phyloP scores from a whole-genome alignment of 1,140 invertebrate species.

The Scylla paramamosain region DNA sequence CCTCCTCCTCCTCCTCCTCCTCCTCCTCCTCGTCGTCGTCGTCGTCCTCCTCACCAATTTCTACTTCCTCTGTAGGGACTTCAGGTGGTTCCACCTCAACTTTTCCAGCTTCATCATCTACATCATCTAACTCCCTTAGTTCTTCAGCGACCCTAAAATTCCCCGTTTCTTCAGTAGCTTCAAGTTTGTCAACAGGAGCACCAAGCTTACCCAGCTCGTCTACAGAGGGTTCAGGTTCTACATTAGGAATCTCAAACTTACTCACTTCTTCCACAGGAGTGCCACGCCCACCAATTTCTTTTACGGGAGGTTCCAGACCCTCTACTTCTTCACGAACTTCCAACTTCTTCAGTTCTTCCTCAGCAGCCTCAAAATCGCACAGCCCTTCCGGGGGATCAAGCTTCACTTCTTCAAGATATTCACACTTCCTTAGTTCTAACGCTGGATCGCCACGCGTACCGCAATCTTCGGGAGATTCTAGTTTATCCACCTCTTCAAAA shows the following conservation, averaged over 20 bases:
- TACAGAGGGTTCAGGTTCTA: too few species aligned
- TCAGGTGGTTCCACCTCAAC: background rate
- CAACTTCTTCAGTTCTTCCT: background rate
- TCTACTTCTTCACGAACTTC: background rate
- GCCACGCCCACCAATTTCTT: too few species aligned
- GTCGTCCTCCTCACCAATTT: background rate
- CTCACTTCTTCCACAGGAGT: too few species aligned
- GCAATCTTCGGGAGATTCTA: background rate
- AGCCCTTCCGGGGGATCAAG: background rate
- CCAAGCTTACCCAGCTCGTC: too few species aligned
- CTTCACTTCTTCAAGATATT: background rate
- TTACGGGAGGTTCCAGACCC: background rate
- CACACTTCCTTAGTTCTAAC: background rate
- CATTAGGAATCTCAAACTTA: too few species aligned
- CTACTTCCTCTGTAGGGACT: background rate
- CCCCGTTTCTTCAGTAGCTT: too few species aligned
- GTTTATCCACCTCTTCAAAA: background rate
- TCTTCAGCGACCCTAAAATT: background rate
- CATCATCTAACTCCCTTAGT: background rate
- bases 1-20: background rate
- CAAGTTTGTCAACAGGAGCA: too few species aligned
- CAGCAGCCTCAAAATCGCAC: background rate
- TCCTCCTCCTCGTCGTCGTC: background rate
- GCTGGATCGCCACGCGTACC: background rate
- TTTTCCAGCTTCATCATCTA: conserved; percentile 15